Conservation (phyloP, 2,888 invertebrate species). For the Brenthis ino region DNA sequence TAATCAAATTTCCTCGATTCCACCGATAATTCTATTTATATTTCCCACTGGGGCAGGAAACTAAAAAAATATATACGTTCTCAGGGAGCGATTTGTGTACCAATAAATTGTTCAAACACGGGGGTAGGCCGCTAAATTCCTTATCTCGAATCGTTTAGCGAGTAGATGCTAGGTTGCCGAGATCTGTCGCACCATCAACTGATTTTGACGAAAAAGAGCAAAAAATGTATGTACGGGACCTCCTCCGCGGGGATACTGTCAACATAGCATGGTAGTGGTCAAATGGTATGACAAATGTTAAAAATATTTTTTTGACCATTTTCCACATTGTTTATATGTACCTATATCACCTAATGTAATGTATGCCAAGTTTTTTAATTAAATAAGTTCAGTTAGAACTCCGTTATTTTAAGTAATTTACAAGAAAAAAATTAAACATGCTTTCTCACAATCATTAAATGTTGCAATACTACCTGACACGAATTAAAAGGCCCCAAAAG, state of each 20-base stretch:
- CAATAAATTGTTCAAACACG: conserved; percentile 67
- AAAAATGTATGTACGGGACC: conserved; percentile 34
- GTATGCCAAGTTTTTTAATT: no score
- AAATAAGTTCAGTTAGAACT: no score
- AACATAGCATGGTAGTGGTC: conserved; percentile 27
- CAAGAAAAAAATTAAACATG: no score
- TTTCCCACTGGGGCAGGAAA: conserved; percentile 68
- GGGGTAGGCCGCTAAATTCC: conserved; percentile 76
- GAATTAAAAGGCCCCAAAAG: neutral
- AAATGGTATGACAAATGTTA: conserved; percentile 1
- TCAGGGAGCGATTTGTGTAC: conserved; percentile 54
- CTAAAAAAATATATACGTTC: conserved; percentile 53
- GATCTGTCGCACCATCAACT: conserved; percentile 40
- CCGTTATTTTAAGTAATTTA: no score
- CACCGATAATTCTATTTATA: conserved; percentile 67
- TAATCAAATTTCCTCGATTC: conserved; percentile 20
- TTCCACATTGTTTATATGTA: no score
- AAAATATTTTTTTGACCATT: neutral
- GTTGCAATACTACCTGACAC: no score
- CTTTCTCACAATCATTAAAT: no score
- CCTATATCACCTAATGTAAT: no score
- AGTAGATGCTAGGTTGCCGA: conserved; percentile 43
- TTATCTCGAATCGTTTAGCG: conserved; percentile 66
- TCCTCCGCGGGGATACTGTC: conserved; percentile 34
- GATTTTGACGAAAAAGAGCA: conserved; percentile 38